Evolutionary conservation across 2,888 invertebrate species (phyloP).

Genomic region (Cosmia pyralina): DNA sequence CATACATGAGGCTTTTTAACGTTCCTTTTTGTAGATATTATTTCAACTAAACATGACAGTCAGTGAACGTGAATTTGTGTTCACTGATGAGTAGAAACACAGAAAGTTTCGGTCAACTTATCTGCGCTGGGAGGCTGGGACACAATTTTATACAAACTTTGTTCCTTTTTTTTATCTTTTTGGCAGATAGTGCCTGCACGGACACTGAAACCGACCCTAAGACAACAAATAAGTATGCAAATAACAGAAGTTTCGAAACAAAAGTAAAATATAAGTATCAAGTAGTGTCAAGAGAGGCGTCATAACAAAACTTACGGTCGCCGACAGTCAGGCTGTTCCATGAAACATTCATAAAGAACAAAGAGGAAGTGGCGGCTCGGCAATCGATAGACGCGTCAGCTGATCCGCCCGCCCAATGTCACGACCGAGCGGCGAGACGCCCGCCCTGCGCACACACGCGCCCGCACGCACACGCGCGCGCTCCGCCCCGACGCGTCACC

Average conservation of each 20-base stretch:
- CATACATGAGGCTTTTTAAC: neutral
- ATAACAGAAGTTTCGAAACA: constrained; percentile 43
- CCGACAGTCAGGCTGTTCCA: constrained; percentile 63
- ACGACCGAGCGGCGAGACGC: constrained; percentile 78
- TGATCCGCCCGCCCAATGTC: constrained; percentile 89
- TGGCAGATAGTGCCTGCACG: neutral
- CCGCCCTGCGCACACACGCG: constrained; percentile 70
- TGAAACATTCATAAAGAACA: constrained; percentile 87
- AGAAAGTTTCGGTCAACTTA: constrained; percentile 3
- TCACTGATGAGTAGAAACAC: neutral
- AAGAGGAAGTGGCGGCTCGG: constrained; percentile 80
- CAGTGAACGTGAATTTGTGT: no score
- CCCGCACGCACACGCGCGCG: constrained; percentile 51
- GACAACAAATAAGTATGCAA: constrained; percentile 45
- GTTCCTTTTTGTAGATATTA: neutral
- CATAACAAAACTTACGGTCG: constrained; percentile 74
- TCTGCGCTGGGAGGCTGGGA: neutral
- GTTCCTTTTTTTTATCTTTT: constrained; percentile 12
- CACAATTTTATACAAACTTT: constrained; percentile 4
- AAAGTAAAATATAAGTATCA: constrained; percentile 39
- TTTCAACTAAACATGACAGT: neutral
- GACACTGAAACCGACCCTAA: neutral
- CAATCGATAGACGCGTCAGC: constrained; percentile 87
- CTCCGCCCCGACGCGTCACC: constrained; percentile 25
- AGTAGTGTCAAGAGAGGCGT: constrained; percentile 62